phyloP scores from a whole-genome alignment of 2,113 vertebrate species.

The Craseonycteris thonglongyai region DNA sequence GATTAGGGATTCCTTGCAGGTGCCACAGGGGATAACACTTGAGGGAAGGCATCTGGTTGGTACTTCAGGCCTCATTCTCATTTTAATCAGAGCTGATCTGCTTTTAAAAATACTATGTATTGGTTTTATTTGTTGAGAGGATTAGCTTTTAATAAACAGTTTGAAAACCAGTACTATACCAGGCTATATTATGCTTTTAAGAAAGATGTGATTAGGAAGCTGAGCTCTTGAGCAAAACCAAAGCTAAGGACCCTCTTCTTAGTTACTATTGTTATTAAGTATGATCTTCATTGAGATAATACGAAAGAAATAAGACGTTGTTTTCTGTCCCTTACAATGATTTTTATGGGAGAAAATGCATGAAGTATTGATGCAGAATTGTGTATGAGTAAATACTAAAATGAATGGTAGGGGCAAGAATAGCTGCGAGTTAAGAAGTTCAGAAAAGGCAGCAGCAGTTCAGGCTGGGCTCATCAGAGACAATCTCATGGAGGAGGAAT shows the following conservation, averaged over 20 bases:
- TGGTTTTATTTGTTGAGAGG: constrained; percentile 26
- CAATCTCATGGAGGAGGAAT: neutral
- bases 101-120: neutral
- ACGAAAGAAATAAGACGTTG: neutral
- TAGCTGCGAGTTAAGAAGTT: neutral
- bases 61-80: neutral
- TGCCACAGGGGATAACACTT: neutral
- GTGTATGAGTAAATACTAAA: neutral
- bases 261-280: neutral
- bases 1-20: neutral
- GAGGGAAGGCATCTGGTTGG: neutral
- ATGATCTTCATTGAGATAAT: neutral
- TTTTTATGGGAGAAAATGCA: neutral
- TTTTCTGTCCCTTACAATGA: neutral
- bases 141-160: neutral
- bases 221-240: neutral
- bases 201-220: neutral
- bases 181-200: neutral
- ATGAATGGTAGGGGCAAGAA: neutral
- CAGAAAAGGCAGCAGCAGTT: neutral
- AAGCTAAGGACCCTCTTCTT: neutral
- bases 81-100: neutral
- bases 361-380: neutral
- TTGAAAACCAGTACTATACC: neutral
- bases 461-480: neutral